Conservation (phyloP, 2,888 invertebrate genomes). For the Drymonia ruficornis region DNA sequence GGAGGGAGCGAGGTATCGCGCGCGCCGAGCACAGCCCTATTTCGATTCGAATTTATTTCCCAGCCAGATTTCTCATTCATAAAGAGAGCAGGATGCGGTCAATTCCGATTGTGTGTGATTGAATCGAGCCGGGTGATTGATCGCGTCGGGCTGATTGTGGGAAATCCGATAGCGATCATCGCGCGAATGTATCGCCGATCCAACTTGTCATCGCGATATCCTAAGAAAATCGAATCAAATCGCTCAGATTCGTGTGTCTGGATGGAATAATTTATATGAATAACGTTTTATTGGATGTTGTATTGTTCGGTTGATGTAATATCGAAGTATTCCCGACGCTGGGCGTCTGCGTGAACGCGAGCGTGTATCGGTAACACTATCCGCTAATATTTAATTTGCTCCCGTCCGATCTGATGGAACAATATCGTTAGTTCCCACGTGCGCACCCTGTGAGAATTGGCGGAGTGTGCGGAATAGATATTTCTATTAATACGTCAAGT, state of each 20-base stretch:
- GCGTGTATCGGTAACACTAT: not conserved
- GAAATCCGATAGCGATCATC: conserved; percentile 19
- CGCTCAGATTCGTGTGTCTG: conserved; percentile 22
- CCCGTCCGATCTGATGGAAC: conserved; percentile 6
- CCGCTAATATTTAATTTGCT: not conserved
- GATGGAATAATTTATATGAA: conserved; percentile 19
- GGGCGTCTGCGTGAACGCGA: not conserved
- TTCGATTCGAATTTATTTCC: conserved; percentile 28
- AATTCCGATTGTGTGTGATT: conserved; percentile 44
- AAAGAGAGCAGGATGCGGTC: conserved; percentile 37
- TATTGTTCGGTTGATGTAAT: not conserved
- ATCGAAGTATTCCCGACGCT: not conserved
- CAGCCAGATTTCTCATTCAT: conserved; percentile 27
- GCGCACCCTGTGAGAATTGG: not conserved
- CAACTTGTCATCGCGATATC: not conserved
- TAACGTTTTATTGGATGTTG: not conserved
- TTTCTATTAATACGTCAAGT: too few species aligned
- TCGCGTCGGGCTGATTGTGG: conserved; percentile 23
- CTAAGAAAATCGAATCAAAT: conserved; percentile 17
- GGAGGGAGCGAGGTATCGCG: conserved; percentile 6
- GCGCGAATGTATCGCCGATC: conserved; percentile 3
- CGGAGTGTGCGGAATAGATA: not conserved
- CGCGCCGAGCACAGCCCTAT: too few species aligned
- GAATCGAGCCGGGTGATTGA: conserved; percentile 40
- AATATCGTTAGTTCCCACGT: conserved; percentile 10